phyloP scores from a whole-genome alignment of 2,797 vertebrate species.

The Cynopterus sphinx region DNA sequence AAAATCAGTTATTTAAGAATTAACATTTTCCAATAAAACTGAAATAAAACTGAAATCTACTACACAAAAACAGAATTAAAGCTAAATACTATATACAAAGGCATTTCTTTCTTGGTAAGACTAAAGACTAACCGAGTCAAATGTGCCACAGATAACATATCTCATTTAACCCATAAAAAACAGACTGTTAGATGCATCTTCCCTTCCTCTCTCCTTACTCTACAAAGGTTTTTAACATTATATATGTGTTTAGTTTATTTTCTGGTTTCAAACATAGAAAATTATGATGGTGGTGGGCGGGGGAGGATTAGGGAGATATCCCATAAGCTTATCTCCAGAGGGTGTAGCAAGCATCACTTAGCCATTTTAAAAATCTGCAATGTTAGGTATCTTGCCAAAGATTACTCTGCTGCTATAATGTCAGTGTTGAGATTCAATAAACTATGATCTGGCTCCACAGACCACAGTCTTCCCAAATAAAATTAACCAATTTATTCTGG shows the following conservation, averaged over 20 bases:
- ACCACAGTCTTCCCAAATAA: not conserved
- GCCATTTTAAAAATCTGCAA: not conserved
- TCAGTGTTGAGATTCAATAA: not conserved
- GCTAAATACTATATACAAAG: not conserved
- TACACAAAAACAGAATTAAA: not conserved
- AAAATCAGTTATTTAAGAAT: not conserved
- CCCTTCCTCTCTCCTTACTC: not conserved
- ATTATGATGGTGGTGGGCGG: not conserved
- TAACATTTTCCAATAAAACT: not conserved
- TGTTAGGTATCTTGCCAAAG: not conserved
- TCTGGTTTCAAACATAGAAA: not conserved
- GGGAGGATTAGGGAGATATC: no score
- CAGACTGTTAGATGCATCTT: not conserved
- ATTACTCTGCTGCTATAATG: not conserved
- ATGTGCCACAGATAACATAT: slow-evolving; percentile 6
- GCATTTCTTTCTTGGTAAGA: not conserved
- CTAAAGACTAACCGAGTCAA: not conserved
- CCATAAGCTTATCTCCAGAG: not conserved
- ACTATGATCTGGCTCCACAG: not conserved
- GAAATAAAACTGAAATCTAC: slow-evolving; percentile 18
- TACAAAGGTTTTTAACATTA: not conserved
- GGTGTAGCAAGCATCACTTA: not conserved
- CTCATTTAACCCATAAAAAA: not conserved
- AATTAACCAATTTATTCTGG: slow-evolving; percentile 36
- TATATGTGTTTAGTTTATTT: not conserved